Base-by-base conservation (phyloP, 2,113 vertebrate species). In the Caranx ignobilis region DNA sequence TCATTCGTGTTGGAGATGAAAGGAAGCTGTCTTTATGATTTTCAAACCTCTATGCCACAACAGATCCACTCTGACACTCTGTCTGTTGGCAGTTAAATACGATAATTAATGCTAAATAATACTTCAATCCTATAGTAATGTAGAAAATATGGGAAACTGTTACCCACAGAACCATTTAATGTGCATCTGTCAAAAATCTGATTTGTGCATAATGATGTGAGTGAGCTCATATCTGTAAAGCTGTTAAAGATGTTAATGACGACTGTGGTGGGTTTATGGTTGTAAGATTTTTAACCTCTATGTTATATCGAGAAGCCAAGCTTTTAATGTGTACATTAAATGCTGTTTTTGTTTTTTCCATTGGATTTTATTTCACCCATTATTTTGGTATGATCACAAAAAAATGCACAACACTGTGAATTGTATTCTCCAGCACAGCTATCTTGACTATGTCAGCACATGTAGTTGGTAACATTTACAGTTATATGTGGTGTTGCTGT, bases 1-100 rank as follows among this genome's bases (percentile, higher is more conserved):
- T 79, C 54, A 55, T 61, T 83, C 34, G 52, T 57, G 34, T 47
- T 10, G 11, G 13, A 61, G 37, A 67, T 80, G 13, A 68, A 63
- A 16, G 45, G 75, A 73, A 35, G 35, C 4, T 75, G 41, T 52
- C 32, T 6, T 56, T 43, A 45, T 57, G 4, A 19, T 71, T 62
- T 67, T 1, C 60, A 65, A 54, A 43, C 16, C 48, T 60, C 64
- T 8, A 55, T 68, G 62, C 54, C 18, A 43, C 64, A 83, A 43
- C 64, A 83, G 21, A 64, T 52, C 16, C 54, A 75, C 45, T 19
- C 13, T n/a, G 39, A 67, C 7, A 47, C 19, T 52, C 50, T 71
- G 12, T 60, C 32, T 59, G 1, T 48, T 5, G 54, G 67, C 41
- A 31, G 37, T 34, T 16, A 65, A 26, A 48, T 31, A 52, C 15